phyloP scores from a whole-genome alignment of 2,113 vertebrate species.

The Himantopus leucocephalus region DNA sequence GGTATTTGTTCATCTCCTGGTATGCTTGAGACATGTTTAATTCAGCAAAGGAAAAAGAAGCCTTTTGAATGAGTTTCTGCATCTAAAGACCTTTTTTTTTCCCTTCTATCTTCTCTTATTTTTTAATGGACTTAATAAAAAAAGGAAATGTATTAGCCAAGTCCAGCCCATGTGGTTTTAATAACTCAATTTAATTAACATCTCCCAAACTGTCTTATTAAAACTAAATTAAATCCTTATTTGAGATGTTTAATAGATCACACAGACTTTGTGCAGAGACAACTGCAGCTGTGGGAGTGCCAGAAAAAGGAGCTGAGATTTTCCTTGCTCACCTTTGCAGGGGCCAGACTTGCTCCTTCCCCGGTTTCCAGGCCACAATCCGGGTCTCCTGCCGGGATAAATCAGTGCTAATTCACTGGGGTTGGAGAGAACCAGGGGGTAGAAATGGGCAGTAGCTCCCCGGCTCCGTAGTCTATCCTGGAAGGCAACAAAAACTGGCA shows the following conservation, averaged over 20 bases:
- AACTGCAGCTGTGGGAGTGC: constrained; percentile 37
- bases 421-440: neutral
- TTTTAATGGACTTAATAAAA: constrained; percentile 60
- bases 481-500: neutral
- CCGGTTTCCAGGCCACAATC: neutral
- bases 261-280: constrained; percentile 43
- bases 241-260: constrained; percentile 51
- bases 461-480: neutral
- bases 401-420: neutral
- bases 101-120: neutral
- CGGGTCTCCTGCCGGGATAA: neutral
- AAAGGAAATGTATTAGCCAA: constrained; percentile 37
- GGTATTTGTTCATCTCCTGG: neutral
- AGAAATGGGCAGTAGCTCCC: neutral
- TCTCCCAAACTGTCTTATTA: constrained; percentile 63
- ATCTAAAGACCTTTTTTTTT: neutral
- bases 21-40: neutral
- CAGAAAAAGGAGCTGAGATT: constrained; percentile 3
- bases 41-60: neutral
- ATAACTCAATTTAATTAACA: constrained; percentile 67
- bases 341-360: neutral
- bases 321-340: neutral
- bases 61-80: neutral
- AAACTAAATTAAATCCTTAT: constrained; percentile 65
- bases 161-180: constrained; percentile 56